Base-by-base conservation (phyloP, 2,797 vertebrate species). In the Australoheros facetus region DNA sequence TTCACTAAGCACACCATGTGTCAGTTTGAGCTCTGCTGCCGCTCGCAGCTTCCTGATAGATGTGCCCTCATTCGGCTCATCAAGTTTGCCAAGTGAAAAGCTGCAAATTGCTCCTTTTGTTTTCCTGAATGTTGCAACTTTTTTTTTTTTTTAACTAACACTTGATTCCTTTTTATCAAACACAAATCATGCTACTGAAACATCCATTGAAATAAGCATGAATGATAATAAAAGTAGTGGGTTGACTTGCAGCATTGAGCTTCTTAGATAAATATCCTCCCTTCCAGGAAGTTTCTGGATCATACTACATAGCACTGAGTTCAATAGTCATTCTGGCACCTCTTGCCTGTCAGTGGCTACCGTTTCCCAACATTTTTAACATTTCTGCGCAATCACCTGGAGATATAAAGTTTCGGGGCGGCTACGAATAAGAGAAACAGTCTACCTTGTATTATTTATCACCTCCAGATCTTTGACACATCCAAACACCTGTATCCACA, bases 391-490 rank as follows among this genome's bases (percentile, higher is more conserved):
- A 2, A 81, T 90, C 75, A 71, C 74, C 79, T 82, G 72, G 56
- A 89, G 79, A 86, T 79, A 83, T 62, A 87, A 88, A 85, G 66
- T 72, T 28, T 70, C 37, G 11, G 54, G 71, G 85, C 39, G 16
- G 70, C 80, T 34, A 32, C 82, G 69, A 85, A 84, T 58, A 72
- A 78, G 51, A 56, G 75, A 59, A 53, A 34, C 21, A 62, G 72
- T 85, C 82, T 77, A 69, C 82, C 83, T 85, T 69, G 19, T 34
- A 26, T 84, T 83, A 88, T 92, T 93, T 87, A 92, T 80, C 69
- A 45, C 66, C 84, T 71, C 39, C n/a, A 58, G 71, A 81, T 74
- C 78, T 59, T 54, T 56, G 79, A 81, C 84, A 80, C 59, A 55
- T 90, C 83, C 88, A 88, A 82, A 80, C 84, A 89, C 75, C 85